These are phyloP conservation scores for Globia sparganii DNA, from an alignment of 2,888 invertebrate genomes.

Conservation along the genomic window DNA sequence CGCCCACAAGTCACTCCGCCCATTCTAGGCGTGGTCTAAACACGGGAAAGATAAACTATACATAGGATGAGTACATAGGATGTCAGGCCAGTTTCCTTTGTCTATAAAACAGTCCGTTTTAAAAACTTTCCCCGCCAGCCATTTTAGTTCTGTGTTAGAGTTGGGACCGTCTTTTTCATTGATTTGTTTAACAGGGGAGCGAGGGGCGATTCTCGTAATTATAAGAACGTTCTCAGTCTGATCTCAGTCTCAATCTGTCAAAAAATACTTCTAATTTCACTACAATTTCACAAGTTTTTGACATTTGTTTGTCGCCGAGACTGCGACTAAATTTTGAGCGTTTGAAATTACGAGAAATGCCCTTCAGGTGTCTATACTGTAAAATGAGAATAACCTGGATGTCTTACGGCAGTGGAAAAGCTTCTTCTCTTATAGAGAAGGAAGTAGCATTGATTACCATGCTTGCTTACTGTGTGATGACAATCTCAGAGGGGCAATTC, in stretches of 20 bases:
- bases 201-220: too few species aligned
- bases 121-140: constrained; percentile 55
- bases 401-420: background rate
- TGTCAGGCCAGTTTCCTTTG: constrained; percentile 55
- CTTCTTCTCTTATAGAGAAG: background rate
- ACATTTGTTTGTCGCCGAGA: too few species aligned
- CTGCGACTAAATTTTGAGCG: too few species aligned
- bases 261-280: too few species aligned
- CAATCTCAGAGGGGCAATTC: too few species aligned
- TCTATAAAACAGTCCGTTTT: constrained; percentile 61
- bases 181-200: constrained; percentile 38
- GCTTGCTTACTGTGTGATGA: background rate
- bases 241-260: too few species aligned
- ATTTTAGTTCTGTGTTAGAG: constrained; percentile 30
- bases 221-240: too few species aligned
- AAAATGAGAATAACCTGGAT: background rate
- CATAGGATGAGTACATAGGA: constrained; percentile 57
- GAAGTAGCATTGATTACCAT: too few species aligned
- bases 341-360: too few species aligned
- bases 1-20: constrained; percentile 78
- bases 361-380: too few species aligned
- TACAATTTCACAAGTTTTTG: too few species aligned
- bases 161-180: constrained; percentile 25
- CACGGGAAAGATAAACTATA: constrained; percentile 63
- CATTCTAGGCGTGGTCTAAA: constrained; percentile 75